Conservation (phyloP, 2,113 vertebrate species). For the Gnathonemus echidnorhynchus region DNA sequence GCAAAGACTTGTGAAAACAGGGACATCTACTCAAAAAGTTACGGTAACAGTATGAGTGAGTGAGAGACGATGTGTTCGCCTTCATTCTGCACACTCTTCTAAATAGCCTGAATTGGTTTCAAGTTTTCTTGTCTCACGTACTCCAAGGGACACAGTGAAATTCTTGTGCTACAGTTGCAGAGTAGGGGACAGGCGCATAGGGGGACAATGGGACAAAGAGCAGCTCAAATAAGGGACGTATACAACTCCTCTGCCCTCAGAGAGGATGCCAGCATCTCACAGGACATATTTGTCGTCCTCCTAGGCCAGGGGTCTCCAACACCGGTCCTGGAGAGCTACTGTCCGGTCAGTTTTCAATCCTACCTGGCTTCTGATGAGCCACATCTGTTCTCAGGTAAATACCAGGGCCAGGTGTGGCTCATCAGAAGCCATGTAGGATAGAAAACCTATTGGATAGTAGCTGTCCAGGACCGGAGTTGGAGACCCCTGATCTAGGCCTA, state of each 20-base stretch:
- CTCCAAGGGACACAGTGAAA: not conserved
- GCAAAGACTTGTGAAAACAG: not conserved
- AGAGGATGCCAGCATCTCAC: constrained; percentile 29
- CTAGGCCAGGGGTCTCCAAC: not conserved
- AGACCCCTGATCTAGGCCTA: not conserved
- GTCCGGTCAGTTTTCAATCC: no score
- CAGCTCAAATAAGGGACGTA: not conserved
- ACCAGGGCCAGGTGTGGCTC: no score
- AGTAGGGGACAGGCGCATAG: not conserved
- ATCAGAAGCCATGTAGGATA: no score
- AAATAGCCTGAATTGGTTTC: not conserved
- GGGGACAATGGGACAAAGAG: not conserved
- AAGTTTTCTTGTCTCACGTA: not conserved
- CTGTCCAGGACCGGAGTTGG: no score
- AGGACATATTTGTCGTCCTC: constrained; percentile 31
- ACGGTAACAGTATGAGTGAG: not conserved
- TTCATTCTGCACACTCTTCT: not conserved
- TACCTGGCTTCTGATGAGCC: no score
- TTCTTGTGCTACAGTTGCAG: not conserved
- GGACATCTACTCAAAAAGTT: not conserved
- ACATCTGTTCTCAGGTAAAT: no score
- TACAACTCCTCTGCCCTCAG: not conserved
- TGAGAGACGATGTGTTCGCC: not conserved
- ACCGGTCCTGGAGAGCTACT: no score
- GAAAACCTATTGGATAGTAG: no score